Evolutionary conservation across 2,113 vertebrate genomes (phyloP).

Genomic region (Merops nubicus): DNA sequence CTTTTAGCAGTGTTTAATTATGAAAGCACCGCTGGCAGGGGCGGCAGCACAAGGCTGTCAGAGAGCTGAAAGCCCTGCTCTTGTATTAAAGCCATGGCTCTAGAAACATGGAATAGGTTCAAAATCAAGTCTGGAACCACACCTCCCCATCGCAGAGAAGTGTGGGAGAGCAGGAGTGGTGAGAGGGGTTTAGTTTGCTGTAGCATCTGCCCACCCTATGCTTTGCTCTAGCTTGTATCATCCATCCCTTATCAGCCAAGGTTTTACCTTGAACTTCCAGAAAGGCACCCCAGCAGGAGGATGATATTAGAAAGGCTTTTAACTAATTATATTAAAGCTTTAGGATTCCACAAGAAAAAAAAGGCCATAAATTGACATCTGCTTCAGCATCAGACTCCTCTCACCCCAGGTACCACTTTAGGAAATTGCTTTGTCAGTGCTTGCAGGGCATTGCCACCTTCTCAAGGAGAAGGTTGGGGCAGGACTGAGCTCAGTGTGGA

Average conservation of each 20-base stretch:
- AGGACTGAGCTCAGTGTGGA: neutral
- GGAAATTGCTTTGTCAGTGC: accelerated
- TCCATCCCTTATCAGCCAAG: neutral
- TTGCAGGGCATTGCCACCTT: neutral
- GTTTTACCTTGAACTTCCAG: neutral
- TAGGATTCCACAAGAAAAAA: neutral
- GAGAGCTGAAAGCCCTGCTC: neutral
- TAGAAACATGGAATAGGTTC: neutral
- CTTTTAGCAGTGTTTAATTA: neutral
- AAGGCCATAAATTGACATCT: neutral
- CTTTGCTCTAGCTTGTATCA: neutral
- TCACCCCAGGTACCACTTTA: neutral
- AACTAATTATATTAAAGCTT: neutral
- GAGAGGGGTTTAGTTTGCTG: neutral
- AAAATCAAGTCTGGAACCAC: accelerated
- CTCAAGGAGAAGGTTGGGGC: accelerated
- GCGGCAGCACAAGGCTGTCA: accelerated
- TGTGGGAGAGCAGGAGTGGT: neutral
- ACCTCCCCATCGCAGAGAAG: accelerated
- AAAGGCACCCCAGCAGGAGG: accelerated
- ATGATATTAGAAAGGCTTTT: neutral
- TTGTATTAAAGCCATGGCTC: neutral
- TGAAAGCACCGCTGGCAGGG: neutral
- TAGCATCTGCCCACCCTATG: neutral
- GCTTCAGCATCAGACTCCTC: accelerated